Evolutionary conservation across 2,113 vertebrate species (phyloP).

Genomic region (Thamnophis sirtalis): DNA sequence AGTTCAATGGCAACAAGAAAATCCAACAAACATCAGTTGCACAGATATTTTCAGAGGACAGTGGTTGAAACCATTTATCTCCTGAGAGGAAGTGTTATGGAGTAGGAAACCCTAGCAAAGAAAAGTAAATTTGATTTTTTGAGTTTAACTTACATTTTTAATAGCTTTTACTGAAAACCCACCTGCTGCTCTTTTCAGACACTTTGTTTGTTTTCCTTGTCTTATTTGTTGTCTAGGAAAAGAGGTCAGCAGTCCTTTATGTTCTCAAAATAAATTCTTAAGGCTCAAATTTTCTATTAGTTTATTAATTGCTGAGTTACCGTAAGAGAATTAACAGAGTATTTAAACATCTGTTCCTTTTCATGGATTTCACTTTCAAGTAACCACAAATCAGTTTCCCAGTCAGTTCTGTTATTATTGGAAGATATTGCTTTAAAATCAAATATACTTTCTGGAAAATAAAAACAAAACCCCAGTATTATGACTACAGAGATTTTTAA

Average conservation of each 20-base stretch:
- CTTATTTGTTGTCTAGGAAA: conserved; percentile 30
- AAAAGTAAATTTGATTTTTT: conserved; percentile 56
- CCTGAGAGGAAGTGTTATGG: conserved; percentile 26
- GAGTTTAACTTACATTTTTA: conserved; percentile 51
- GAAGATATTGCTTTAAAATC: conserved; percentile 32
- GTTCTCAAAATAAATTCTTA: conserved; percentile 37
- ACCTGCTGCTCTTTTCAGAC: conserved; percentile 52
- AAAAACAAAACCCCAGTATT: neutral
- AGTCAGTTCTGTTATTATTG: conserved; percentile 33
- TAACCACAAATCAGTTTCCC: conserved; percentile 22
- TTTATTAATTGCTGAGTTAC: conserved; percentile 39
- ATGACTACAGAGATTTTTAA: conserved; percentile 11
- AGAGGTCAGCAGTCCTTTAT: conserved; percentile 42
- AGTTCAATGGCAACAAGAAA: conserved; percentile 31
- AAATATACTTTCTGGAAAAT: conserved; percentile 12
- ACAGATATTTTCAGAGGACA: neutral
- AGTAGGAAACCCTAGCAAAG: conserved; percentile 37
- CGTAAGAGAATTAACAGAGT: conserved; percentile 1
- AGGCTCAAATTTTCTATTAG: conserved; percentile 41
- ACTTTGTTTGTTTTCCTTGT: conserved; percentile 47
- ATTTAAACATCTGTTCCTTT: conserved; percentile 23
- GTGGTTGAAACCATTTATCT: conserved; percentile 33
- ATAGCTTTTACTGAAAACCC: conserved; percentile 58
- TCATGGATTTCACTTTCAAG: conserved; percentile 24
- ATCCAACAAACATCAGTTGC: neutral